Base-by-base conservation (phyloP, 2,888 invertebrate genomes). In the Cephus pulcher region DNA sequence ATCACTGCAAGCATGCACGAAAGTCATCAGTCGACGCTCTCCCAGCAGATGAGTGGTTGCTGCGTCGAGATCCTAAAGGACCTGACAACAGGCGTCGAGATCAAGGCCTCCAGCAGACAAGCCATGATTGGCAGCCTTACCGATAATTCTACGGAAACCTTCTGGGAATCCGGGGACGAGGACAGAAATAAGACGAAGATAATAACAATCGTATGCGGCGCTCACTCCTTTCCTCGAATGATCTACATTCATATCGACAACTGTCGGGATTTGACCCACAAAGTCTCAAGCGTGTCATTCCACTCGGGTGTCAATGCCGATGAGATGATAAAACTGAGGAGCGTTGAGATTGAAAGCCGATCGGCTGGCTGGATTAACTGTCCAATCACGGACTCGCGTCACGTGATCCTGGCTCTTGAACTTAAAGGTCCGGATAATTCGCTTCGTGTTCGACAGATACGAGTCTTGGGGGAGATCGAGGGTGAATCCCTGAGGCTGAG, bases 91-190 rank as follows among this genome's bases (percentile, higher is more conserved):
- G 93, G 93, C 85, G 94, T 96, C 40, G 97, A 97, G 85, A 94
- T 98, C 75, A 96, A 96, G 84, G 97, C 98, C 0, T 98, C 98
- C 0, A 98, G 98, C 83, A 94, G 99, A 0, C 97, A 96, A 88
- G 98, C 98, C 11, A 98, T 99, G 97, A 95, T 97, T 4, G 96
- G 96, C 3, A 98, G 98, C 83, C 93, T 99, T 30, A 96, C 96
- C 0, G 99, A 99, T 90, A 96, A 96, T 87, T 98, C 98, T 9
- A 98, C 98, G 0, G 99, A 99, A 91, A 99, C 99, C 0, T 99
- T 99, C 92, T 99, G 99, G 99, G 99, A 99, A 92, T 98, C 98
- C 69, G 98, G 98, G 0, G 99, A 99, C 87, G 99, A 99, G 89
- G 99, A 99, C 92, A 94, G 97, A 79, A 98, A 98, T 91, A 97